Evolutionary conservation across 1,140 invertebrate genomes (phyloP), one percentile per base, ranked within the genome.

Genomic region (Nymphalis io): DNA sequence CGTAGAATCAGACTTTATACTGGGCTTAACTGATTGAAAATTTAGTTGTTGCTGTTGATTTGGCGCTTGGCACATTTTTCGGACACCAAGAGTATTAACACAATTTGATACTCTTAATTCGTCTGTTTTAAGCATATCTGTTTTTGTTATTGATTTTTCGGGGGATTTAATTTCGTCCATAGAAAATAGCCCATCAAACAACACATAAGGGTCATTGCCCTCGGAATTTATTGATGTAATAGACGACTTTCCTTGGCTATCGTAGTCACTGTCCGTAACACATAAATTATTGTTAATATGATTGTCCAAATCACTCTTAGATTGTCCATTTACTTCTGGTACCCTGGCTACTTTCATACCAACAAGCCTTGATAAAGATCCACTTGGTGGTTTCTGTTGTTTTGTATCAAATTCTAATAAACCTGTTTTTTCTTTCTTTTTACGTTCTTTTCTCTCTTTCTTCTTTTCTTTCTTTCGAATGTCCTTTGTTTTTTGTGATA

Each of bases 161-260:
- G 78, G 79, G 6, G 82, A 83, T 59, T 76, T 83, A 15, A 85
- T 60, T 55, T 89, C 87, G 3, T 86, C 86, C 80, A 89, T 88
- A 51, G 80, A 85, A 51, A 77, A 90, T 5, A 86, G 61, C 6
- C 86, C 86, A 69, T 88, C 87, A 68, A 82, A 85, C 27, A 87
- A 48, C 11, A 89, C 82, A 57, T 84, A 74, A 6, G 70, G 53
- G 18, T 85, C 84, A 60, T 77, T 84, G 11, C 66, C 70, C 58
- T 84, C 85, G 1, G 80, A 82, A 42, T 79, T 77, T 23, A 87
- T 55, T 11, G 85, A 88, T 2, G 75, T 76, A 21, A 87, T 57
- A 8, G 85, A 89, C 1, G 75, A 84, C 58, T 87, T 89, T 33
- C 83, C 85, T 75, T 88, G 87, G 46, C 81, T 87, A 44, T 82